Base-by-base conservation (phyloP, 2,113 vertebrate genomes). In the Thalassarche chlororhynchos region DNA sequence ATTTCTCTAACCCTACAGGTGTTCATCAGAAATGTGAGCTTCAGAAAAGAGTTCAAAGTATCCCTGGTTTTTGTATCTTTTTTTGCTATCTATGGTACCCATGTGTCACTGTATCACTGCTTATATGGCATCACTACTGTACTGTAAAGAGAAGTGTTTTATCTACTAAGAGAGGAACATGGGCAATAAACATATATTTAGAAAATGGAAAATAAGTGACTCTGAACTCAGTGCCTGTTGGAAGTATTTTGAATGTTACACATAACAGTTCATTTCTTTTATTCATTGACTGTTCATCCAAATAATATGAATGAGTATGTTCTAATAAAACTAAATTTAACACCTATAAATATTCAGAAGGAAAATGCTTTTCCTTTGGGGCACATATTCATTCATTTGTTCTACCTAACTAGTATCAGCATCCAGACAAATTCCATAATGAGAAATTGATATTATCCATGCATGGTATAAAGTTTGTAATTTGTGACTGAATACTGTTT, bases 271-370 rank as follows among this genome's bases (percentile, higher is more conserved):
- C 1, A 86, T 95, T 97, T 96, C 12, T 85, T 96, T 82, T 96
- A 74, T 47, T 84, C 38, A 88, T 25, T 5, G 4, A 89, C 62
- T 42, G 19, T 25, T 94, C 85, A 80, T 79, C 69, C 42, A 74
- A 49, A 81, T 85, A 96, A 81, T 78, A 83, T 57, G 49, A 92
- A 94, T 38, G 16, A 91, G 29, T 68, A 58, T 70, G 77, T 75
- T 65, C 44, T 46, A 94, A 94, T 82, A 68, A 91, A 91, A 86
- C 31, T 74, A 89, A 85, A 94, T 94, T 84, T 94, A 97, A 87
- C 38, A 60, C 46, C 81, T 75, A 29, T 91, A 97, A 97, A 93
- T 97, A 96, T 95, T 95, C 66, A 97, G 64, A 95, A 93, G 40
- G 36, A 93, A 93, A 93, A 94, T 61, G 91, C 15, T 93, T 96